Base-by-base conservation (phyloP, 2,888 invertebrate genomes). In the Dastarcus helophoroides region DNA sequence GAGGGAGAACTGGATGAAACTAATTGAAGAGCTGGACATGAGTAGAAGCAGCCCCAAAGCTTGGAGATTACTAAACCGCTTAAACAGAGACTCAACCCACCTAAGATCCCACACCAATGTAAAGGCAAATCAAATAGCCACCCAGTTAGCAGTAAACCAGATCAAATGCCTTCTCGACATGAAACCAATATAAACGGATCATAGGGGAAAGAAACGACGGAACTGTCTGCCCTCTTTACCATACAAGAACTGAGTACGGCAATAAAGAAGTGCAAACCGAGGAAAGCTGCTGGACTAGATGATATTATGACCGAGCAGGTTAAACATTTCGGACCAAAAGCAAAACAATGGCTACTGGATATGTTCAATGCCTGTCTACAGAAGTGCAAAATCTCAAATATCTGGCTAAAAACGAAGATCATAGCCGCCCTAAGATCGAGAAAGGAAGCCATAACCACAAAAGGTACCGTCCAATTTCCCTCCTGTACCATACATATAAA, bases 381-480 rank as follows among this genome's bases (percentile, higher is more conserved):
- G 22, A 10, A 24, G 12, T 24, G 12, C 15, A 31, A 26, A n/a
- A 16, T 35, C 11, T 26, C 26, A 3, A 26, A 15, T 6, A 26
- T 33, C 13, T 32, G 24, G 34, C 14, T 24, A 25, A 33, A 17
- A 14, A 25, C 34, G 4, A 15, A 25, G 5, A 19, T 33, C 8
- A 16, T 32, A 10, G 31, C 24, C n/a, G 11, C 25, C 6, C 30
- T 38, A 3, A 39, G 42, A 23, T 33, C 30, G 8, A 31, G 36
- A 3, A 34, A 42, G 26, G 29, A 31, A 6, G 26, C 31, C 13
- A 23, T 6, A 14, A 19, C 9, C 24, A 16, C 8, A 33, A 31
- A n/a, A 40, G 25, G 29, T 43, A 33, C 26, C 36, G 39, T 7
- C 34, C 43, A 11, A 32, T 43, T 3, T 38, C 40, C 4, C 26